These are phyloP conservation scores for Ondatra zibethicus DNA, from an alignment of 2,113 vertebrate genomes.

Conservation along the genomic window DNA sequence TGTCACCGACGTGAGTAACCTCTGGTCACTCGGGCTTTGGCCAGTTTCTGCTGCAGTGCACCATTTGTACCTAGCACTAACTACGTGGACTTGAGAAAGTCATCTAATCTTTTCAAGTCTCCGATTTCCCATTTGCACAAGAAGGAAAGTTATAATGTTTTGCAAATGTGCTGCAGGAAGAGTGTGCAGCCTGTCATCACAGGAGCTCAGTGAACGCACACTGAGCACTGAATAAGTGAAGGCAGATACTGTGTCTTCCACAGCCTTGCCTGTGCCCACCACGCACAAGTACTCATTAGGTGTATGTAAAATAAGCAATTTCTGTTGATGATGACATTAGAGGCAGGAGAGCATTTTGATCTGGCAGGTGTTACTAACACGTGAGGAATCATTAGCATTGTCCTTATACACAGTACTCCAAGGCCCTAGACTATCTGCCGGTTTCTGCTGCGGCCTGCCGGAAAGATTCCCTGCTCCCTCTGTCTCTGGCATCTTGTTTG, in stretches of 20 bases:
- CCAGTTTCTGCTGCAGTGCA: not conserved
- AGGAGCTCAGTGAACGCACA: not conserved
- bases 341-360: slow-evolving; percentile 5
- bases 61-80: not conserved
- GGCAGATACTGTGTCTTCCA: not conserved
- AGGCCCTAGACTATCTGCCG: not conserved
- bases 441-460: not conserved
- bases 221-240: not conserved
- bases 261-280: not conserved
- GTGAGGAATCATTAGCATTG: not conserved
- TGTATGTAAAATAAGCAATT: slow-evolving; percentile 31
- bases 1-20: not conserved
- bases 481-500: not conserved
- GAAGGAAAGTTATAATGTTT: not conserved
- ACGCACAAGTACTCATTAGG: not conserved
- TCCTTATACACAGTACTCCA: not conserved
- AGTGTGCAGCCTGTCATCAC: not conserved
- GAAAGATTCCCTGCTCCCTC: not conserved
- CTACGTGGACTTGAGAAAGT: not conserved
- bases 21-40: not conserved
- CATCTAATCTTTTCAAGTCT: not conserved
- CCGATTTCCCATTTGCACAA: not conserved
- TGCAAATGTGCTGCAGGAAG: not conserved
- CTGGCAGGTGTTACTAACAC: not conserved
- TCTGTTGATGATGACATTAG: not conserved